Evolutionary conservation across 2,888 invertebrate species (phyloP).

Genomic region (Papilio demoleus): DNA sequence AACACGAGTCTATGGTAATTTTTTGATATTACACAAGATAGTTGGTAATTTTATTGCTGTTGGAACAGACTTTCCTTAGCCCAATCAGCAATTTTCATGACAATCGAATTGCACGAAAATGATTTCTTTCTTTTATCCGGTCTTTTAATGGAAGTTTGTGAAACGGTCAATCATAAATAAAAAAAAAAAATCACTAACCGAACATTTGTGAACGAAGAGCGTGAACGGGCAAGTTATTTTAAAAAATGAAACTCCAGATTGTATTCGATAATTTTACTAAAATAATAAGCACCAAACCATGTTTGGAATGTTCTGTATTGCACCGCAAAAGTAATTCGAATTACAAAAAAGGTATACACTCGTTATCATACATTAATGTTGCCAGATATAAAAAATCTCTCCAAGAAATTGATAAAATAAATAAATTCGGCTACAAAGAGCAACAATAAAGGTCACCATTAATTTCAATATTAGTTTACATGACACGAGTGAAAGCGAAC

Average conservation of each 20-base stretch:
- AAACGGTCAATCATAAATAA: constrained; percentile 30
- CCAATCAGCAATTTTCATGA: too few species aligned
- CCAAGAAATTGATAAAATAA: constrained; percentile 56
- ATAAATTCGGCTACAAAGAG: constrained; percentile 65
- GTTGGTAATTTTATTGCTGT: too few species aligned
- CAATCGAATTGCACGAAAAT: too few species aligned
- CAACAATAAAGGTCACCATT: constrained; percentile 80
- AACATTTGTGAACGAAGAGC: constrained; percentile 53
- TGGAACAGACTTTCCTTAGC: too few species aligned
- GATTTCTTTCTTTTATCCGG: too few species aligned
- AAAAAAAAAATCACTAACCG: constrained; percentile 44
- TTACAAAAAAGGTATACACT: constrained; percentile 59
- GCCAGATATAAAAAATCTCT: constrained; percentile 51
- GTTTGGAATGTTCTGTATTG: constrained; percentile 83
- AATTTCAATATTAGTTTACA: constrained; percentile 45
- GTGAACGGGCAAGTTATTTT: constrained; percentile 57
- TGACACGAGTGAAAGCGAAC: constrained; percentile 44
- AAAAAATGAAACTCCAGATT: constrained; percentile 76
- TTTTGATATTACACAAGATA: too few species aligned
- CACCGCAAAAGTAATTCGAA: constrained; percentile 74
- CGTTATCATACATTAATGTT: constrained; percentile 54
- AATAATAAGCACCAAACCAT: constrained; percentile 80
- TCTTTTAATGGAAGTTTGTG: too few species aligned
- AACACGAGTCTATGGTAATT: neutral
- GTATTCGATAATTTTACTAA: constrained; percentile 77